phyloP scores from a whole-genome alignment of 2,113 vertebrate species.

The Chloebia gouldiae region DNA sequence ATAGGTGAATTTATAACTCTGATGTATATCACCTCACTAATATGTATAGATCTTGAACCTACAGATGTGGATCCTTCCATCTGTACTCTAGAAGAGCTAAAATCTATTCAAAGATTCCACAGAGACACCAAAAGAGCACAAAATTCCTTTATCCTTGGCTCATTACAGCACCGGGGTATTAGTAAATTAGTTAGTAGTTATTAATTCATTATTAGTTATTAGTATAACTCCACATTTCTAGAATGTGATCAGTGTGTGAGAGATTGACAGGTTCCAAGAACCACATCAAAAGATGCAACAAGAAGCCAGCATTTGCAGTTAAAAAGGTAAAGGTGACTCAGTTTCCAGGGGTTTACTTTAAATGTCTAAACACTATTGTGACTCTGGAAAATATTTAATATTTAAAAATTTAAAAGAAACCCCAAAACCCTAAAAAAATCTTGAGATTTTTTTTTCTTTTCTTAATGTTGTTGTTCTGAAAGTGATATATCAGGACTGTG shows the following conservation, averaged over 20 bases:
- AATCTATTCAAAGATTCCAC: background rate
- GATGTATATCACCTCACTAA: background rate
- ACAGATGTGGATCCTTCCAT: background rate
- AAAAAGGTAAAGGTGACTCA: background rate
- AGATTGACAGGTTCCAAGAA: background rate
- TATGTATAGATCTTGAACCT: background rate
- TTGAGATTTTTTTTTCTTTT: background rate
- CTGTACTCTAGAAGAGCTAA: background rate
- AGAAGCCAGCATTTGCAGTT: background rate
- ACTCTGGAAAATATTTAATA: background rate
- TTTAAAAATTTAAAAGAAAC: background rate
- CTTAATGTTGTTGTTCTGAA: background rate
- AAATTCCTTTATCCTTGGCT: background rate
- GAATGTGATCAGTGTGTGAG: background rate
- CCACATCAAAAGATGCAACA: background rate
- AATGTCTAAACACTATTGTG: background rate
- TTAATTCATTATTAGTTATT: background rate
- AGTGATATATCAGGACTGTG: background rate
- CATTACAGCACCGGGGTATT: background rate
- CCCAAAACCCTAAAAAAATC: background rate
- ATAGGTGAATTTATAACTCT: background rate
- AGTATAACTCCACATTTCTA: background rate
- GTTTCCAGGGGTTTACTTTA: background rate
- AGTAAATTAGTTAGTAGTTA: background rate
- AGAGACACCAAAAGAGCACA: accelerated